Percentiles rank a stretch among this genome's conserved stretches.
Evolutionary conservation across 37 sponge, comb jelly and placozoan species (phyloP).

Genomic region (Chondrilla cf. caribensis): DNA sequence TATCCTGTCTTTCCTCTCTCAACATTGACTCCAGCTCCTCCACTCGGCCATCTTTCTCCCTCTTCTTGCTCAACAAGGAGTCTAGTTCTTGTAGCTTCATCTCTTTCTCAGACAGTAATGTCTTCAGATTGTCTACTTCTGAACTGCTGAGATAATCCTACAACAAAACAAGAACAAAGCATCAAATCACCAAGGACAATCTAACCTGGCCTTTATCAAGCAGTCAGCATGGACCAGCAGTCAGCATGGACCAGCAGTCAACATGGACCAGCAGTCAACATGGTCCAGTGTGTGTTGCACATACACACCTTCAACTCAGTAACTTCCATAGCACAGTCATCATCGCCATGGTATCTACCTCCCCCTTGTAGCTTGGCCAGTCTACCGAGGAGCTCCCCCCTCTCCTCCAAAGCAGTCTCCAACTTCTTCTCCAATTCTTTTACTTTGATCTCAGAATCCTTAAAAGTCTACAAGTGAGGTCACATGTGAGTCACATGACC

Average conservation of each 20-base stretch:
- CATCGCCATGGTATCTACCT: too few relatives aligned
- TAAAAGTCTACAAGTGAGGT: not conserved
- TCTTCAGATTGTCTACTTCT: too few relatives aligned
- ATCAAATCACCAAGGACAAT: too few relatives aligned
- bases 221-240: too few relatives aligned
- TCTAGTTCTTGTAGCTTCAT: not conserved
- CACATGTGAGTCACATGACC: too few relatives aligned
- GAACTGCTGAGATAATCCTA: too few relatives aligned
- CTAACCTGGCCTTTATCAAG: too few relatives aligned
- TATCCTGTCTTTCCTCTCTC: not conserved
- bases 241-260: too few relatives aligned
- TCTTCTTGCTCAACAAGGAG: not conserved
- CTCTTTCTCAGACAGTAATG: not conserved
- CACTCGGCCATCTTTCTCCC: not conserved
- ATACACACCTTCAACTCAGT: not conserved
- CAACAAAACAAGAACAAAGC: too few relatives aligned
- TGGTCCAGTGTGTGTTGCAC: too few relatives aligned
- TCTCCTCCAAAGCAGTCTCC: conserved; percentile 29
- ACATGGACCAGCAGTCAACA: too few relatives aligned
- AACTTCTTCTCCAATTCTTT: conserved; percentile 23
- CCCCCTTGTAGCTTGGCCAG: too few relatives aligned
- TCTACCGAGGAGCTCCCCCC: not conserved
- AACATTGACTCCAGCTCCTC: not conserved
- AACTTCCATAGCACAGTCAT: not conserved
- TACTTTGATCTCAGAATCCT: conserved; percentile 9